phyloP scores from a whole-genome alignment of 2,888 invertebrate species.

The Campopleginae sp. region DNA sequence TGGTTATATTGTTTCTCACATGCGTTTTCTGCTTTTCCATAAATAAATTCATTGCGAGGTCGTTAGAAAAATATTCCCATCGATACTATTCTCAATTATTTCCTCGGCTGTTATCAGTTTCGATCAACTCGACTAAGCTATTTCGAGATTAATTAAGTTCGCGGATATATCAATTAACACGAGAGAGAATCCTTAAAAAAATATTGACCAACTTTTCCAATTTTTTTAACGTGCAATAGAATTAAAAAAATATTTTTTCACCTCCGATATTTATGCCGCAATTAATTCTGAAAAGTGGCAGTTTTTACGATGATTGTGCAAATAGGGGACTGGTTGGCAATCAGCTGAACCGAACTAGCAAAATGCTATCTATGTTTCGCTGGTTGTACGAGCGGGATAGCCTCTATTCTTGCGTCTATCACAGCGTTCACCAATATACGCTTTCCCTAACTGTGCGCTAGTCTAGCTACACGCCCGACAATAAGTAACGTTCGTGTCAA shows the following conservation, averaged over 20 bases:
- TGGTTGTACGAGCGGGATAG: background rate
- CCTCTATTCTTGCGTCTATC: background rate
- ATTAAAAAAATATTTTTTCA: no score
- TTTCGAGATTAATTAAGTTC: no score
- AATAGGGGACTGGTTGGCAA: background rate
- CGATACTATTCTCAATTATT: no score
- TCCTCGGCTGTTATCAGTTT: no score
- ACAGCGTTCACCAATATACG: background rate
- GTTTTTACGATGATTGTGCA: background rate
- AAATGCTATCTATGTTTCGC: background rate
- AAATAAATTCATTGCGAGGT: background rate
- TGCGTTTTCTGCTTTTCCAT: background rate
- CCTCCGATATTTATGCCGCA: no score
- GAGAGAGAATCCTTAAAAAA: no score
- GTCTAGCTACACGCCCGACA: background rate
- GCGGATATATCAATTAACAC: no score
- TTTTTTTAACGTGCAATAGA: background rate
- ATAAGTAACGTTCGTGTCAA: background rate
- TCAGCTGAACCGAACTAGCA: background rate
- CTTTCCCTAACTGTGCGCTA: background rate
- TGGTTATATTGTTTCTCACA: background rate
- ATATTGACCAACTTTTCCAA: background rate
- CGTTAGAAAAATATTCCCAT: no score
- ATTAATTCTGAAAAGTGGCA: no score
- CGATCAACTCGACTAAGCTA: no score